Evolutionary conservation across 1,140 invertebrate species (phyloP).

Genomic region (Penaeus vannamei): DNA sequence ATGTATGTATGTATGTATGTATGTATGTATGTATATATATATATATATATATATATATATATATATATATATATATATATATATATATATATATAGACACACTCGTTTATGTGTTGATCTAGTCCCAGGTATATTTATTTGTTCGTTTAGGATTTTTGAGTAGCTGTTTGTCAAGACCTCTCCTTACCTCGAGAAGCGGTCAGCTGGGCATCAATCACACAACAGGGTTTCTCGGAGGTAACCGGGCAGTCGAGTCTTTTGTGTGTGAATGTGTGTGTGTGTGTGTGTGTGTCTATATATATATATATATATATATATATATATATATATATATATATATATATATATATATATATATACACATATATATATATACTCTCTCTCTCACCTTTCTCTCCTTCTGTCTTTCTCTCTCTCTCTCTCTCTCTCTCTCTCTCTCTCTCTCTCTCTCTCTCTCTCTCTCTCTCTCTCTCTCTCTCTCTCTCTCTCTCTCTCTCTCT

Average conservation of each 20-base stretch:
- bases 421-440: background rate
- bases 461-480: background rate
- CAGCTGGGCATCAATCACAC: too few relatives aligned
- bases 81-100: background rate
- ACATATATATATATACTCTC: background rate
- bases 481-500: background rate
- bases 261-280: background rate
- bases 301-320: conserved; percentile 16
- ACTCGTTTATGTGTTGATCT: background rate
- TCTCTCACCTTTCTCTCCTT: conserved; percentile 12
- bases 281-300: background rate
- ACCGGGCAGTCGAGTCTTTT: background rate
- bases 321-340: background rate
- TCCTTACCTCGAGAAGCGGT: too few relatives aligned
- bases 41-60: background rate
- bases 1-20: background rate
- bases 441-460: background rate
- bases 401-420: conserved; percentile 36
- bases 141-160: background rate
- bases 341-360: too few relatives aligned
- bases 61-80: background rate
- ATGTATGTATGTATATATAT: background rate
- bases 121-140: background rate
- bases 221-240: too few relatives aligned
- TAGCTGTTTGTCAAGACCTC: too few relatives aligned